Evolutionary conservation across 2,888 invertebrate genomes (phyloP).

Genomic region (Stegophylla sp.): DNA sequence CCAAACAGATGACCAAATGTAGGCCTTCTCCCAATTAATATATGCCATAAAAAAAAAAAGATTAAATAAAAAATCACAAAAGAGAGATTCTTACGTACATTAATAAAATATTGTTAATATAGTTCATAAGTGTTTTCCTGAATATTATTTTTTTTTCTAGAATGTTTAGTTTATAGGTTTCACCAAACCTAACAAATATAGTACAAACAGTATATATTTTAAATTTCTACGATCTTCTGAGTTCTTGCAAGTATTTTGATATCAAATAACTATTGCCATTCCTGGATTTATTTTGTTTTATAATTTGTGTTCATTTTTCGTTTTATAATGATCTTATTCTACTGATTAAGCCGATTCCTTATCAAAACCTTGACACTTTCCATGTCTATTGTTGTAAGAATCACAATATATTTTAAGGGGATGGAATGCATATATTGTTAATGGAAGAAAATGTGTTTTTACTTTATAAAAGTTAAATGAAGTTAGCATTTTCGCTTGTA

Average conservation of each 20-base stretch:
- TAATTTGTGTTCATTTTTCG: background rate
- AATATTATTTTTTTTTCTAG: conserved; percentile 42
- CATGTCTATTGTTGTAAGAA: background rate
- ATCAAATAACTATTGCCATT: background rate
- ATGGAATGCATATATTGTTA: no score
- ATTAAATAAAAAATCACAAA: no score
- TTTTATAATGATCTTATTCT: background rate
- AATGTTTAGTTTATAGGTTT: conserved; percentile 39
- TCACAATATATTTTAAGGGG: background rate
- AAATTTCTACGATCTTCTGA: conserved; percentile 26
- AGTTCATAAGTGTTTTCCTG: conserved; percentile 48
- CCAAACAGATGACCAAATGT: no score
- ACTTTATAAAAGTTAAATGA: conserved; percentile 25
- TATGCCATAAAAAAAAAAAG: no score
- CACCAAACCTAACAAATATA: conserved; percentile 38
- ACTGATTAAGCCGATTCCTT: background rate
- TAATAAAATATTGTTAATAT: conserved; percentile 47
- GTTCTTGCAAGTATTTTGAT: conserved; percentile 6
- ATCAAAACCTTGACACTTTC: background rate
- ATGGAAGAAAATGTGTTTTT: background rate
- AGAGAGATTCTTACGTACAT: conserved; percentile 41
- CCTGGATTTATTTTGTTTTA: background rate
- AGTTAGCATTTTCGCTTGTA: conserved; percentile 34
- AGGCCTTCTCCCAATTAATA: no score
- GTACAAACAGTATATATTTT: conserved; percentile 48